Percentiles rank a stretch among this genome's conserved stretches.
Evolutionary conservation across 2,113 vertebrate genomes (phyloP).

Genomic region (Phylloscopus whistleri): DNA sequence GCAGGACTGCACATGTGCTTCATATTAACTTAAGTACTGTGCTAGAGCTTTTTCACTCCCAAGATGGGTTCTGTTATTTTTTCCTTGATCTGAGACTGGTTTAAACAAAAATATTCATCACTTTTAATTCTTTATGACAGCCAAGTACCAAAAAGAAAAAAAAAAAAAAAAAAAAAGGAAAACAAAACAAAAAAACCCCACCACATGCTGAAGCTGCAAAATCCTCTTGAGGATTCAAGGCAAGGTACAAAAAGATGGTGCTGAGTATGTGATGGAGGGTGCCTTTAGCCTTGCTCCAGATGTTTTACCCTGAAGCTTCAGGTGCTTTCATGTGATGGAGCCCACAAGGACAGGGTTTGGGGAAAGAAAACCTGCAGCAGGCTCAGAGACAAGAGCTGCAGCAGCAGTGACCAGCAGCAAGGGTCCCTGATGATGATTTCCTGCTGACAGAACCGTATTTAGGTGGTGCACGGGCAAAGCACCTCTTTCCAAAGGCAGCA

Average conservation of each 20-base stretch:
- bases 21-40: not conserved
- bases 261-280: accelerated
- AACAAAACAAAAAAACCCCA: not conserved
- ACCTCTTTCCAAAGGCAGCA: not conserved
- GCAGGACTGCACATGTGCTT: not conserved
- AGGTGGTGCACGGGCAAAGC: not conserved
- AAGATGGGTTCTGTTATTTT: not conserved
- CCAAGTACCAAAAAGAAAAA: not conserved
- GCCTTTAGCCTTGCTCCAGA: not conserved
- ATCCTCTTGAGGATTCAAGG: not conserved
- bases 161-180: accelerated
- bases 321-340: accelerated
- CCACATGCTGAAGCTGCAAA: not conserved
- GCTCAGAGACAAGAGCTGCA: not conserved
- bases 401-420: not conserved
- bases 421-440: not conserved
- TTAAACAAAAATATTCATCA: not conserved
- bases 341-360: accelerated
- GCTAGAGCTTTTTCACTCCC: not conserved
- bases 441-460: not conserved
- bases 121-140: not conserved
- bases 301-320: not conserved
- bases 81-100: not conserved
- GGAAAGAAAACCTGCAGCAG: not conserved
- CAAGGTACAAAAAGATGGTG: not conserved